Evolutionary conservation across 2,888 invertebrate species (phyloP).

Genomic region (Eumacrocentrus americanus): DNA sequence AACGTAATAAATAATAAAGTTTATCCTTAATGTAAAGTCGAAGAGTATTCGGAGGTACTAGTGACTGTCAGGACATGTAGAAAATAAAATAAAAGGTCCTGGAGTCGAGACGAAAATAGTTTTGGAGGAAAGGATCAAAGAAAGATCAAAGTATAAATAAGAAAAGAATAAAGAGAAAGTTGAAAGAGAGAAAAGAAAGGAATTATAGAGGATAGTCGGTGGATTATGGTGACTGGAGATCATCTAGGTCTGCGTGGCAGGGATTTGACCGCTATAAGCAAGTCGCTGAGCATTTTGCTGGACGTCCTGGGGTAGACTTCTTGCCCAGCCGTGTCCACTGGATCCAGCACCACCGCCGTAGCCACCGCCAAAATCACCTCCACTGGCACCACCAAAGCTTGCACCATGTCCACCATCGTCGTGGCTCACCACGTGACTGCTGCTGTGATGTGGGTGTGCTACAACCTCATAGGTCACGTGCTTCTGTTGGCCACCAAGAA

Average conservation of each 20-base stretch:
- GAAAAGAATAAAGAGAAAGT: conserved; percentile 16
- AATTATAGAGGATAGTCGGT: conserved; percentile 1
- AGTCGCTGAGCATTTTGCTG: conserved; percentile 70
- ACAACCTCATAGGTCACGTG: conserved; percentile 89
- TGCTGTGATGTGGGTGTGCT: conserved; percentile 80
- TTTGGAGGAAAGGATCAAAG: background rate
- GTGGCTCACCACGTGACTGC: conserved; percentile 72
- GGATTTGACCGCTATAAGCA: conserved; percentile 80
- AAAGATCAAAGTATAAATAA: conserved; percentile 29
- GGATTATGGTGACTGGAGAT: conserved; percentile 13
- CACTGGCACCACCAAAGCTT: conserved; percentile 66
- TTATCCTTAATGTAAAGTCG: conserved; percentile 4
- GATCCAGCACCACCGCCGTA: conserved; percentile 71
- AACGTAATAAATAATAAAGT: conserved; percentile 26
- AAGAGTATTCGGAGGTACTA: conserved; percentile 35
- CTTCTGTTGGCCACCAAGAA: conserved; percentile 76
- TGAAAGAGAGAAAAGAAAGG: conserved; percentile 1
- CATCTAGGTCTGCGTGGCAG: conserved; percentile 57
- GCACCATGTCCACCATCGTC: conserved; percentile 69
- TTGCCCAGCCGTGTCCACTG: conserved; percentile 73
- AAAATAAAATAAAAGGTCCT: background rate
- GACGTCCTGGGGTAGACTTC: conserved; percentile 64
- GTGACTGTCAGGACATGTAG: conserved; percentile 21
- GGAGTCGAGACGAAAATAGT: conserved; percentile 1
- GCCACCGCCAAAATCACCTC: conserved; percentile 64